phyloP scores from a whole-genome alignment of 1,140 invertebrate species.

The Augochlora pura region DNA sequence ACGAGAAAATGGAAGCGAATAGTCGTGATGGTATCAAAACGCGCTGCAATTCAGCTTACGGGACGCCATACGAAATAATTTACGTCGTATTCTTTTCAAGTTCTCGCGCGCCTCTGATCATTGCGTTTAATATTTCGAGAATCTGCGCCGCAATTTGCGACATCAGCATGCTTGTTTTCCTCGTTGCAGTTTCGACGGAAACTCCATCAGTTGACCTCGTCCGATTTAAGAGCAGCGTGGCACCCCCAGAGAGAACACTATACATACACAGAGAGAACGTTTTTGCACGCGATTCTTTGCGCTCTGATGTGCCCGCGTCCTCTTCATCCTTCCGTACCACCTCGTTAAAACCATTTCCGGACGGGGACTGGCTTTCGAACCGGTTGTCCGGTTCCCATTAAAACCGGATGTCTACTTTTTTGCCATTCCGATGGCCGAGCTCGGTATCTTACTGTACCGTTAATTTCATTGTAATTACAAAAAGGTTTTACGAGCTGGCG shows the following conservation, averaged over 20 bases:
- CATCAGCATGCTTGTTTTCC: not conserved
- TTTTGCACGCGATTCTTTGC: slow-evolving; percentile 25
- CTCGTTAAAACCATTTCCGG: slow-evolving; percentile 47
- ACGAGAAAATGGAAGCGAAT: too few species aligned
- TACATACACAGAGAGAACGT: not conserved
- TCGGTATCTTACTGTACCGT: not conserved
- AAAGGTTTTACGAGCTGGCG: not conserved
- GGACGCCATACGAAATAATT: too few species aligned
- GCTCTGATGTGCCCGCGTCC: not conserved
- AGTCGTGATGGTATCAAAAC: too few species aligned
- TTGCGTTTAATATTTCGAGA: too few species aligned
- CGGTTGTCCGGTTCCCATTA: slow-evolving; percentile 24
- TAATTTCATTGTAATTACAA: slow-evolving; percentile 20
- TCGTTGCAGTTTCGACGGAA: slow-evolving; percentile 6
- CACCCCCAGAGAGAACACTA: not conserved
- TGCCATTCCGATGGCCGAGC: not conserved
- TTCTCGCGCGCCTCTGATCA: too few species aligned
- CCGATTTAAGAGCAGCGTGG: not conserved
- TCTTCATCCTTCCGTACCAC: slow-evolving; percentile 10
- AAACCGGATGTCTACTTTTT: slow-evolving; percentile 37
- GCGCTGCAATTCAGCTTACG: too few species aligned
- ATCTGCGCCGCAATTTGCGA: not conserved
- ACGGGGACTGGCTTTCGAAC: slow-evolving; percentile 19
- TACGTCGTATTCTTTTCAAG: too few species aligned
- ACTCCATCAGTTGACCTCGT: not conserved